Evolutionary conservation across 2,797 vertebrate species (phyloP).

Genomic region (Enteromius fasciolatus): DNA sequence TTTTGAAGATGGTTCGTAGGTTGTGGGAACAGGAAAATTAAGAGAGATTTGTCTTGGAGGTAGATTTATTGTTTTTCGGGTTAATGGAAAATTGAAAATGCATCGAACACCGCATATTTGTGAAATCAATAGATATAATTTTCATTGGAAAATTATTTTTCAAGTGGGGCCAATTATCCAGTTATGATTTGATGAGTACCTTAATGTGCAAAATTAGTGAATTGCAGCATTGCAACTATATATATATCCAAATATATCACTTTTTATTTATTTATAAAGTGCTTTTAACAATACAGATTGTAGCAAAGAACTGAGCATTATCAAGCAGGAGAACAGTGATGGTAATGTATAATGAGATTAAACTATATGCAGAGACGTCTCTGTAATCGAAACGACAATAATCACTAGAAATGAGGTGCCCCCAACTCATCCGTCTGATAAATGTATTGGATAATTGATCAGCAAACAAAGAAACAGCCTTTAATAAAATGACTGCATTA

Average conservation of each 20-base stretch:
- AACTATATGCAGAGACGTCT: no score
- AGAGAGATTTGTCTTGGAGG: neutral
- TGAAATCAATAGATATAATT: constrained; percentile 9
- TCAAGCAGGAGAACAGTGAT: no score
- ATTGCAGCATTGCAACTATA: constrained; percentile 6
- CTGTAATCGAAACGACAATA: no score
- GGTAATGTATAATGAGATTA: no score
- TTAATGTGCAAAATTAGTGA: constrained; percentile 7
- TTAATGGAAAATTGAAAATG: neutral
- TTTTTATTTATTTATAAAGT: no score
- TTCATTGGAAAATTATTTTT: neutral
- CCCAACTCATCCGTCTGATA: neutral
- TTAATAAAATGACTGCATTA: neutral
- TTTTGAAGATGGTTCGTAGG: constrained; percentile 5
- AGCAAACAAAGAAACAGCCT: constrained; percentile 10
- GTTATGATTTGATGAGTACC: constrained; percentile 25
- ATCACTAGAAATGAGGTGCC: no score
- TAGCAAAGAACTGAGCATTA: no score
- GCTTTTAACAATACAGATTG: no score
- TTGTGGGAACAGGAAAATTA: constrained; percentile 9
- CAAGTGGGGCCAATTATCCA: constrained; percentile 52
- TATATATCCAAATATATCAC: no score
- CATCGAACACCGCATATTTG: neutral
- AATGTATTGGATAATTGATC: neutral
- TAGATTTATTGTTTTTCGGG: neutral